Evolutionary conservation across 2,113 vertebrate species (phyloP).

Genomic region (Craseonycteris thonglongyai): DNA sequence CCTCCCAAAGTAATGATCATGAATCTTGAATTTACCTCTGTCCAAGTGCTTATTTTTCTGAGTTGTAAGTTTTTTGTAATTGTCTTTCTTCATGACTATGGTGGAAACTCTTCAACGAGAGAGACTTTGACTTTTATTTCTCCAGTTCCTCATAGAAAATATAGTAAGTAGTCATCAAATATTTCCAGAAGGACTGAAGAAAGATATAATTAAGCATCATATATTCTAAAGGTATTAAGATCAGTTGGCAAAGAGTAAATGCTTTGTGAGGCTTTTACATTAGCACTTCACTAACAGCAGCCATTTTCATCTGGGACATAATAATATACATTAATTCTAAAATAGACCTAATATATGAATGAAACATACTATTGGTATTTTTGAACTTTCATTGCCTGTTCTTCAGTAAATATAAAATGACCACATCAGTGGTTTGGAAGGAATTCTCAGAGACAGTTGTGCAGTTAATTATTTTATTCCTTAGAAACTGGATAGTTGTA

Average conservation of each 20-base stretch:
- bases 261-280: background rate
- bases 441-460: background rate
- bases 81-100: background rate
- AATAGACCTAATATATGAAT: background rate
- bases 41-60: background rate
- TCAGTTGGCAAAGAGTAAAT: background rate
- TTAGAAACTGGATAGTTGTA: background rate
- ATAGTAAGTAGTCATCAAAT: background rate
- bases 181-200: background rate
- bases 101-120: background rate
- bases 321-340: background rate
- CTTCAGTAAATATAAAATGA: background rate
- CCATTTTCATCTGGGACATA: background rate
- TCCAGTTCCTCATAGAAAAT: background rate
- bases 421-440: background rate
- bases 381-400: background rate
- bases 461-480: background rate
- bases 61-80: background rate
- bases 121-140: background rate
- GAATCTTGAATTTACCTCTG: background rate
- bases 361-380: background rate
- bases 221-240: background rate
- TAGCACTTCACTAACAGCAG: background rate
- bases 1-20: background rate
- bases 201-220: background rate